Evolutionary conservation across 2,797 vertebrate species (phyloP).

Genomic region (Australoheros facetus): DNA sequence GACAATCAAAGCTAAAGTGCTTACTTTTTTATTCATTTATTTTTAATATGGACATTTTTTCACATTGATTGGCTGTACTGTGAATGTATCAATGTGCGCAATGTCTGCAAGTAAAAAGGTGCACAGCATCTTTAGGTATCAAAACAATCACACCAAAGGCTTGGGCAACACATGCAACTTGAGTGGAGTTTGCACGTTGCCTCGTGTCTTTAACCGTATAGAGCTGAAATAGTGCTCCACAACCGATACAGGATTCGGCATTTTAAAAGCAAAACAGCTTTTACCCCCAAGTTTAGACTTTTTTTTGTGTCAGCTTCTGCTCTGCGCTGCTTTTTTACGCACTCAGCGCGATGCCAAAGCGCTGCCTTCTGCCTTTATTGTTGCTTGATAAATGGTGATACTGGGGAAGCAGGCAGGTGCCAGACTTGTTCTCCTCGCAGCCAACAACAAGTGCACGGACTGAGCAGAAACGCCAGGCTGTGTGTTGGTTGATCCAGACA

Average conservation of each 20-base stretch:
- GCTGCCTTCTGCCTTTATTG: constrained; percentile 48
- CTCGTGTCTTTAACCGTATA: background rate
- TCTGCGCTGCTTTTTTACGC: constrained; percentile 35
- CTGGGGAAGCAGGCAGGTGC: constrained; percentile 63
- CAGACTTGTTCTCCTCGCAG: constrained; percentile 45
- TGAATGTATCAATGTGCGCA: background rate
- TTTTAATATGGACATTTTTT: too few relatives aligned
- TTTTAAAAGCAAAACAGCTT: background rate
- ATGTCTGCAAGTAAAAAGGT: background rate
- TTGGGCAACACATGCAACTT: constrained; percentile 27
- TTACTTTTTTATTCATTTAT: background rate
- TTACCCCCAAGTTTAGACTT: background rate
- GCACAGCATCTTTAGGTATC: background rate
- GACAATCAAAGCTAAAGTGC: background rate
- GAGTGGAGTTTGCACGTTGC: background rate
- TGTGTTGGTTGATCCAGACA: constrained; percentile 26
- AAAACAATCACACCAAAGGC: constrained; percentile 4
- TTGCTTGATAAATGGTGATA: constrained; percentile 58
- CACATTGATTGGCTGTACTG: background rate
- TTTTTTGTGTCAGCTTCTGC: background rate
- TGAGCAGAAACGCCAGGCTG: constrained; percentile 23
- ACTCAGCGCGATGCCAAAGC: constrained; percentile 35
- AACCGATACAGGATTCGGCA: background rate
- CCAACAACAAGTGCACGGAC: constrained; percentile 57
- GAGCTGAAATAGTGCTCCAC: background rate